Base-by-base conservation (phyloP, 2,797 vertebrate species). In the Dallia pectoralis region DNA sequence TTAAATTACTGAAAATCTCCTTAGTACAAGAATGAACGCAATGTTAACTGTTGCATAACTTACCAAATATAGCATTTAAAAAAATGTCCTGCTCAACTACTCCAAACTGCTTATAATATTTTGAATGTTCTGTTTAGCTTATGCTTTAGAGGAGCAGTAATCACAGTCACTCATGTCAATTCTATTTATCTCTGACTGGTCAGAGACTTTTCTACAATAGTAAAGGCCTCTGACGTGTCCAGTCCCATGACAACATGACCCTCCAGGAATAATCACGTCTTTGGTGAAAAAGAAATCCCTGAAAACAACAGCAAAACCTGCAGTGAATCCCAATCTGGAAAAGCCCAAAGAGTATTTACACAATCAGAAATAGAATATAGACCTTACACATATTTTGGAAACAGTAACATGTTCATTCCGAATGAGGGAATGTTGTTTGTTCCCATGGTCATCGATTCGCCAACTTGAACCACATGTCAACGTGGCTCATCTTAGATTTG, bases 391-490 rank as follows among this genome's bases (percentile, higher is more conserved):
- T 53, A 53, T n/a, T 53, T 1, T 53, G 19, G n/a, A 22, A 53
- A 40, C n/a, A 53, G 51, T 53, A 22, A 6, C 19, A 53, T 7
- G 9, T 40, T 40, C 5, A 53, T 53, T 22, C n/a, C 0, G 51
- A 53, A 53, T 22, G 7, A 53, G 7, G n/a, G 51, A n/a, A 8
- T 53, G n/a, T 53, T 53, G 51, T 53, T 53, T 53, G n/a, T 53
- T 53, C n/a, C 19, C 51, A 53, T 22, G 51, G n/a, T 53, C 22
- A 53, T 18, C 14, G 49, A 33, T 72, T 76, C 59, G 66, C 22
- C 72, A 70, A 67, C 59, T 30, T 2, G 4, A 16, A 25, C 79
- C 75, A 73, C 77, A 77, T 74, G 77, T 48, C 47, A 62, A 27
- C 6, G n/a, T 7, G n/a, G 51, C 27, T 47, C 8, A 65, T 6